Base-by-base conservation (phyloP, 2,113 vertebrate genomes). In the Sarotherodon lohbergeri region DNA sequence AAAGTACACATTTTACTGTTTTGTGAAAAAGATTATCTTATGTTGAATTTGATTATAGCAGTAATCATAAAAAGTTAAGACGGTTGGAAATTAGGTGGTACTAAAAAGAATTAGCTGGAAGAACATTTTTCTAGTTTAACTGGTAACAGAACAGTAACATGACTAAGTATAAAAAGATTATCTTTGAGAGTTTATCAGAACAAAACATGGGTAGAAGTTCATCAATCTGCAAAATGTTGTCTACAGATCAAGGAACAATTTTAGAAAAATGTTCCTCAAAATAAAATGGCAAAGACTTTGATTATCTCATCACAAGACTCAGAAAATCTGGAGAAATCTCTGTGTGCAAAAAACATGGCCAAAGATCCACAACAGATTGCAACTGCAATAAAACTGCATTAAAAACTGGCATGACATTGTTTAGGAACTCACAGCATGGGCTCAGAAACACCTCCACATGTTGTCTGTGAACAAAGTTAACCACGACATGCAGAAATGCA, bases 331-430 rank as follows among this genome's bases (percentile, higher is more conserved):
- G 17, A 61, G 61, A 66, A 66, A 66, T 0, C 10, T n/a, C 10
- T 66, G 61, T 66, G 61, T 39, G 61, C 32, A 66, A 66, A 36
- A 66, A 12, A 36, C 32, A 5, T 36, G 32, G 4, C 61, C 61
- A 66, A 39, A 0, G 32, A 66, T n/a, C 32, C 61, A 1, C 61
- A 66, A 66, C 32, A 39, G 61, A 66, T 66, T 66, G 32, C 32
- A 19, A 27, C 24, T 27, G 3, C 24, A 27, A 3, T 27, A 27
- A 27, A 27, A 27, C 5, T 24, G 11, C 11, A 7, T 63, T 63
- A 63, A 63, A 0, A 0, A 66, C 32, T 66, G 61, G 0, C 32
- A 66, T n/a, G 61, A 66, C 32, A 36, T 0, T 0, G 10, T 66
- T 66, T 39, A 36, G 61, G 61, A 12, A 66, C n/a, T 66, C 61